These are phyloP conservation scores for Rhinophrynus dorsalis DNA, from an alignment of 2,797 vertebrate genomes.

Conservation along the genomic window DNA sequence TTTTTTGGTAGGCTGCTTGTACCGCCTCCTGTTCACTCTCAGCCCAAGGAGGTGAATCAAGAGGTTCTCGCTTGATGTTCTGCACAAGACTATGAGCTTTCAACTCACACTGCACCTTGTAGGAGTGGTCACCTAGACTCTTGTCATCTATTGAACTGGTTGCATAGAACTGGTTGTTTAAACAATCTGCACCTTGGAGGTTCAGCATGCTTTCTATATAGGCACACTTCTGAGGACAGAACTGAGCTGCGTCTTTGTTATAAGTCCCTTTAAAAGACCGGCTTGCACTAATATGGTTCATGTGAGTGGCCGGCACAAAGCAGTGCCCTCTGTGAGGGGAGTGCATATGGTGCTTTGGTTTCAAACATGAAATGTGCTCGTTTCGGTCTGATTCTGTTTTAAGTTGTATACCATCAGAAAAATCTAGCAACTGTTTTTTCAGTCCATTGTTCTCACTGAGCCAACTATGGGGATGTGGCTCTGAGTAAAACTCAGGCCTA, in stretches of 20 bases:
- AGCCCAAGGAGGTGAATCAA: slow-evolving; percentile 81
- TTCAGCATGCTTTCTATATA: slow-evolving; percentile 71
- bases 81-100: slow-evolving; percentile 78
- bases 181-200: slow-evolving; percentile 68
- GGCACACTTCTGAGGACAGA: slow-evolving; percentile 69
- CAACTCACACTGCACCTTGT: slow-evolving; percentile 74
- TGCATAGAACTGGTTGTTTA: slow-evolving; percentile 68
- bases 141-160: slow-evolving; percentile 64
- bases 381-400: slow-evolving; percentile 81
- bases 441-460: slow-evolving; percentile 59
- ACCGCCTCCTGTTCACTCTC: slow-evolving; percentile 63
- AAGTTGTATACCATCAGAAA: slow-evolving; percentile 71
- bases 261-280: slow-evolving; percentile 72
- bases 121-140: slow-evolving; percentile 67
- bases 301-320: slow-evolving; percentile 60
- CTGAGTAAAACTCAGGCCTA: slow-evolving; percentile 57
- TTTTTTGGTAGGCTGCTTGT: slow-evolving; percentile 68
- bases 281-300: slow-evolving; percentile 50
- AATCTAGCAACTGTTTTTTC: slow-evolving; percentile 64
- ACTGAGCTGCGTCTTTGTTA: slow-evolving; percentile 65
- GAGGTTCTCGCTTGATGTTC: slow-evolving; percentile 87
- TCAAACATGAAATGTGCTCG: slow-evolving; percentile 76
- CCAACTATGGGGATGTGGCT: slow-evolving; percentile 68
- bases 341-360: slow-evolving; percentile 71
- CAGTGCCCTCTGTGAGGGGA: slow-evolving; percentile 69